Evolutionary conservation across 1,140 invertebrate species (phyloP).

Genomic region (Aphis craccivora): DNA sequence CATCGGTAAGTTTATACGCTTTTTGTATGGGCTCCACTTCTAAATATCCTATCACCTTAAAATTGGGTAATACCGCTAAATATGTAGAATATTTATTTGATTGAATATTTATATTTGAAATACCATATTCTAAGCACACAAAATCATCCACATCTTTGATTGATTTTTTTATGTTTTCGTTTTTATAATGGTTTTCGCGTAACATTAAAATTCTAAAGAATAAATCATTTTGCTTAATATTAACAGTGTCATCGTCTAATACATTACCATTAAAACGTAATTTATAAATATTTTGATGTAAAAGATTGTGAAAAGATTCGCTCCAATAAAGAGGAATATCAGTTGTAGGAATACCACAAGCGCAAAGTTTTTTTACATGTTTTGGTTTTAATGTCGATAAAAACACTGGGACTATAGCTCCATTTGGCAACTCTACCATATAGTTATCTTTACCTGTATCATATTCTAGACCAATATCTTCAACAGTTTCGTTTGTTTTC

Average conservation of each 20-base stretch:
- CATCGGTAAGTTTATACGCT: background rate
- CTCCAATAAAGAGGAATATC: conserved; percentile 25
- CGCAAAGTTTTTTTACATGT: conserved; percentile 18
- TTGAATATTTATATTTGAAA: background rate
- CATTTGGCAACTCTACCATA: conserved; percentile 43
- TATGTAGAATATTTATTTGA: conserved; percentile 14
- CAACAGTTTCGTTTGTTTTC: background rate
- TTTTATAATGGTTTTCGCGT: background rate
- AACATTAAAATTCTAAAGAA: conserved; percentile 1
- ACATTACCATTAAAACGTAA: conserved; percentile 14
- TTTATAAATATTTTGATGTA: conserved; percentile 50
- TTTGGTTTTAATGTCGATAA: conserved; percentile 48
- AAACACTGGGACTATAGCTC: conserved; percentile 27
- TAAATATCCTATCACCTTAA: conserved; percentile 46
- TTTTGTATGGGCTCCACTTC: conserved; percentile 16
- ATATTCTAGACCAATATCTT: conserved; percentile 52
- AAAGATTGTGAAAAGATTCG: conserved; percentile 19
- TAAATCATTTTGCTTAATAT: conserved; percentile 30
- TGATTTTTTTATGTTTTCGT: background rate
- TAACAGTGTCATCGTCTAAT: background rate
- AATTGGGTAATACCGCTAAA: conserved; percentile 39
- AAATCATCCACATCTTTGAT: conserved; percentile 35
- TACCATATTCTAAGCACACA: conserved; percentile 37
- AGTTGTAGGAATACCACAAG: conserved; percentile 27
- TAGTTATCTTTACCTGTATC: conserved; percentile 30